Base-by-base conservation (phyloP, 1,140 invertebrate species). In the Diprion similis region DNA sequence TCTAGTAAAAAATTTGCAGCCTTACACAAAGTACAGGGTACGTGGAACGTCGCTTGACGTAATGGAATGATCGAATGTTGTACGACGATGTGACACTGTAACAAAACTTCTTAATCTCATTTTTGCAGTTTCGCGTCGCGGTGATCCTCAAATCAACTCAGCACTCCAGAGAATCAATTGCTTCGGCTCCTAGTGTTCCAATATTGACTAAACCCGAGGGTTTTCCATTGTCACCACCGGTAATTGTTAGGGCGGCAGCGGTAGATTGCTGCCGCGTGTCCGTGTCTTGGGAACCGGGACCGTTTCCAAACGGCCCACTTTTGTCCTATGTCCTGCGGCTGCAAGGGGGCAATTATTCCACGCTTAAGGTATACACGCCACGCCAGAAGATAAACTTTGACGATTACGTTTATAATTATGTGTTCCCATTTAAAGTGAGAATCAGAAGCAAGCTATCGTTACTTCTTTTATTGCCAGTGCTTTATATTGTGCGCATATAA, bases 11-110 rank as follows among this genome's bases (percentile, higher is more conserved):
- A 91, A 93, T 76, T 89, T 98, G 8, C 92, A 94, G 68, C 96
- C 96, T 0, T 98, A 96, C 82, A 95, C 95, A 0, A 96, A 95
- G 82, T 98, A 97, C 82, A 91, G 92, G 88, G 96, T 97, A 89
- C 88, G 89, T 82, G 13, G 83, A 1, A 37, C 24, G 2, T 37
- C 24, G 6, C 24, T 37, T 6, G 24, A 37, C 24, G 24, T 37
- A 37, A 1, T 6, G n/a, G n/a, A n/a, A n/a, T 37, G 1, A 37
- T 37, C 24, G 1, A 37, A 37, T 37, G 8, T 17, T 59, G 51
- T 37, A 59, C 51, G 51, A 59, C 51, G 51, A 59, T 59, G 51
- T 37, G 24, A 37, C 51, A 4, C 68, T 66, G 11, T 15, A 9
- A 65, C 66, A 48, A 77, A 59, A 71, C n/a, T 74, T 68, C 59